Evolutionary conservation across 2,113 vertebrate genomes (phyloP), one percentile per base, ranked within the genome.

Genomic region (Bothrops jararaca): DNA sequence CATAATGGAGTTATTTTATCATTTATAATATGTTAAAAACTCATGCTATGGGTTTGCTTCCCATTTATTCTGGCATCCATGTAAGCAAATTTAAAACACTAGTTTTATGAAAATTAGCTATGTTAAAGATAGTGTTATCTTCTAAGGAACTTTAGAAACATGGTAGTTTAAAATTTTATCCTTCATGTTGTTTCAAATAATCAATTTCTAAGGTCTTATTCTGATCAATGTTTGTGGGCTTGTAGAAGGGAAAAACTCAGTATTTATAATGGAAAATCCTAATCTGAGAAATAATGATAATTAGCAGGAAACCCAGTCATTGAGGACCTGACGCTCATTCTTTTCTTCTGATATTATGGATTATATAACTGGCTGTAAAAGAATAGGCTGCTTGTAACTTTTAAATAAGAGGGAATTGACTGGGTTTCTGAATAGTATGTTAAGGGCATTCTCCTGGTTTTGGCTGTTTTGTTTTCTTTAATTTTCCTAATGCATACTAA

Each of bases 401-500:
- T 80, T 80, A 80, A 80, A 39, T 80, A 80, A 80, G 69, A 80
- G 18, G 34, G 20, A 18, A 18, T 80, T 80, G 13, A 80, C 69
- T 80, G 34, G 69, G 6, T 80, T 39, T 80, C 34, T 39, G 34
- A 39, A 20, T 80, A 39, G 34, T 80, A 80, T 80, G 34, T 39
- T 80, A 18, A 80, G 15, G 69, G 34, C 54, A 80, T 20, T 80
- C 69, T 80, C 34, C 69, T 94, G 95, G 89, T 74, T 90, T 95
- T 91, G 11, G 54, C 94, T 64, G 60, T 90, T 96, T 95, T 88
- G 93, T 94, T 95, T 22, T 89, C 91, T 95, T 93, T 93, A 94
- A 92, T 96, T 96, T 95, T 95, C 93, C 85, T 95, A 94, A 95
- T 92, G 94, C n/a, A 87, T 92, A 93, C 39, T 90, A 93, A 96